Percentiles rank a stretch among this genome's conserved stretches.
Conservation (phyloP, 2,797 vertebrate species). For the Psittacula echo region DNA sequence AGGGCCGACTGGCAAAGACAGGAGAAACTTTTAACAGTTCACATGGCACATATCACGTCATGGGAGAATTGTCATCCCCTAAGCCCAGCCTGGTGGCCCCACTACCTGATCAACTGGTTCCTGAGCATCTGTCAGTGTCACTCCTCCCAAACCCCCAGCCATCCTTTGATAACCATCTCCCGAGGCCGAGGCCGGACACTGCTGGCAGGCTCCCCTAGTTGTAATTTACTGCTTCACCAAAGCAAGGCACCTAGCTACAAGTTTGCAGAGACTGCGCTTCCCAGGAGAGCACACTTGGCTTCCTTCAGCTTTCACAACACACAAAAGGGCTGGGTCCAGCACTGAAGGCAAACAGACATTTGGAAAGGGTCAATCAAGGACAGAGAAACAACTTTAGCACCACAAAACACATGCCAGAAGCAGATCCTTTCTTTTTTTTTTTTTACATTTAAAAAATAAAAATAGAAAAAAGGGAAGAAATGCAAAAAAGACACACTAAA, state of each 20-base stretch:
- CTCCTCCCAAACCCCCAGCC: not conserved
- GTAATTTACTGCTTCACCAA: not conserved
- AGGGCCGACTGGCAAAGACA: not conserved
- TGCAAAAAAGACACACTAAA: not conserved
- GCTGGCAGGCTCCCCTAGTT: not conserved
- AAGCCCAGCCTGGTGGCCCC: not conserved
- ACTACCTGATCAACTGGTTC: slow-evolving; percentile 19
- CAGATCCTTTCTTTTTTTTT: not conserved
- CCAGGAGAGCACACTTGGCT: not conserved
- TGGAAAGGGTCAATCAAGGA: slow-evolving; percentile 62
- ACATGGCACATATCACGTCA: not conserved
- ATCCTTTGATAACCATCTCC: not conserved
- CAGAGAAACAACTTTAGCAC: slow-evolving; percentile 35
- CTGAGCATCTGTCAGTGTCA: not conserved
- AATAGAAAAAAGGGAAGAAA: not conserved
- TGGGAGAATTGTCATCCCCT: not conserved
- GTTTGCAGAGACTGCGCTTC: not conserved
- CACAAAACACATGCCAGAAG: not conserved
- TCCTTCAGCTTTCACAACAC: slow-evolving; percentile 18
- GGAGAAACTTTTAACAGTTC: not conserved
- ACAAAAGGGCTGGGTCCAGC: not conserved
- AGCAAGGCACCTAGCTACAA: not conserved
- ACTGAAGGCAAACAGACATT: slow-evolving; percentile 13
- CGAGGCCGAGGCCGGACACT: not conserved
- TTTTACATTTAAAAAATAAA: not conserved